Evolutionary conservation across 2,888 invertebrate genomes (phyloP).

Genomic region (Stramonita haemastoma): DNA sequence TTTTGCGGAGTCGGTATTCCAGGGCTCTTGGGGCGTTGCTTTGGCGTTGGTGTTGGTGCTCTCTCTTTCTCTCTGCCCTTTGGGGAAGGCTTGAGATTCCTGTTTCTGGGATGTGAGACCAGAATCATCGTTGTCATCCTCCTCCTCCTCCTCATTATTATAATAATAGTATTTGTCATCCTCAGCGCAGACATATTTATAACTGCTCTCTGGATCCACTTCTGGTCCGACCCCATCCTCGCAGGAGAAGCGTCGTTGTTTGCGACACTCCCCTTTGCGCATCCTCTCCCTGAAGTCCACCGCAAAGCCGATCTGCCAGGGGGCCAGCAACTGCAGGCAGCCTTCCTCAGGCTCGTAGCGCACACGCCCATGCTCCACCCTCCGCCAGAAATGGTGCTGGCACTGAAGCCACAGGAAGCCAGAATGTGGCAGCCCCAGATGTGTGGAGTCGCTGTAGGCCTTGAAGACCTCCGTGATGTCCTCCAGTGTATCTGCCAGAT

Average conservation of each 20-base stretch:
- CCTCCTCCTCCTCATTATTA: background rate
- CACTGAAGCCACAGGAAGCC: slow-evolving; percentile 18
- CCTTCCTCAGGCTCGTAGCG: background rate
- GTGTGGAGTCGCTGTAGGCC: background rate
- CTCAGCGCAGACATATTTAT: background rate
- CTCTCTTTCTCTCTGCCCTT: background rate
- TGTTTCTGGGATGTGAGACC: background rate
- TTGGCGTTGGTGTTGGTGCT: too few relatives aligned
- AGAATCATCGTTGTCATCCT: background rate
- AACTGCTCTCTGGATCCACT: background rate
- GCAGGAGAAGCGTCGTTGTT: background rate
- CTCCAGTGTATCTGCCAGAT: background rate
- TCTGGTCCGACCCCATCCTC: background rate
- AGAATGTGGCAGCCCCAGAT: background rate
- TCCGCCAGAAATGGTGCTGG: slow-evolving; percentile 1
- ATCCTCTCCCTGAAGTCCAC: background rate
- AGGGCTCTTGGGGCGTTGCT: background rate
- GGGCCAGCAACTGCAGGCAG: slow-evolving; percentile 22
- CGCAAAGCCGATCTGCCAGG: slow-evolving; percentile 14
- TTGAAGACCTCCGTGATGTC: background rate
- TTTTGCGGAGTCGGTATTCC: background rate
- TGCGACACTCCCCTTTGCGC: background rate
- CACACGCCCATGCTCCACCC: background rate
- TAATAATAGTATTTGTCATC: background rate
- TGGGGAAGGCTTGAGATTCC: background rate